Percentiles rank a stretch among this genome's conserved stretches.
Conservation (phyloP, 2,797 vertebrate genomes). For the Typhlichthys eigenmanni region DNA sequence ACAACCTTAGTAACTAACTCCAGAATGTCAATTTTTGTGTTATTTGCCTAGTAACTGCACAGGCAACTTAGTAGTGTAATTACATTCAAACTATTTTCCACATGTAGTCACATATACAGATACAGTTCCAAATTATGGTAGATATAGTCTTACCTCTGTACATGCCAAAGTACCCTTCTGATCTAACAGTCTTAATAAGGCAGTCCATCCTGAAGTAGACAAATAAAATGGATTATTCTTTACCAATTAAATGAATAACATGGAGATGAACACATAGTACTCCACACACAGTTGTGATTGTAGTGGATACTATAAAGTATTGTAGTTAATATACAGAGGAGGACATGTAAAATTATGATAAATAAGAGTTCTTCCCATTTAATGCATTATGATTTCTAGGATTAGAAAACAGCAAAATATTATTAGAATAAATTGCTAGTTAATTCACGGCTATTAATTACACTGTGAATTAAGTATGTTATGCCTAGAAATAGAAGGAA, state of each 20-base stretch:
- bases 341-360: no score
- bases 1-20: not conserved
- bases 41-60: not conserved
- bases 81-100: not conserved
- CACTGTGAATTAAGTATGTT: no score
- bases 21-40: not conserved
- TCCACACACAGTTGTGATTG: not conserved
- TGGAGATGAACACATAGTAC: not conserved
- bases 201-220: constrained; percentile 80
- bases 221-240: constrained; percentile 5
- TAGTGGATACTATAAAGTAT: not conserved
- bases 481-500: not conserved
- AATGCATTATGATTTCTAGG: no score
- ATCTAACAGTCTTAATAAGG: constrained; percentile 82
- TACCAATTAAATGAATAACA: not conserved
- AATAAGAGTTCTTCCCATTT: no score
- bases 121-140: not conserved
- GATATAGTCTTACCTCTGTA: constrained; percentile 81
- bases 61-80: not conserved
- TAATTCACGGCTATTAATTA: no score
- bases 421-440: no score
- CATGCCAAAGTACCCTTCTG: constrained; percentile 88
- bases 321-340: no score
- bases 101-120: not conserved
- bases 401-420: not conserved